These are phyloP conservation scores for Bathynomus jamesi DNA, from an alignment of 1,140 invertebrate genomes.

Conservation along the genomic window DNA sequence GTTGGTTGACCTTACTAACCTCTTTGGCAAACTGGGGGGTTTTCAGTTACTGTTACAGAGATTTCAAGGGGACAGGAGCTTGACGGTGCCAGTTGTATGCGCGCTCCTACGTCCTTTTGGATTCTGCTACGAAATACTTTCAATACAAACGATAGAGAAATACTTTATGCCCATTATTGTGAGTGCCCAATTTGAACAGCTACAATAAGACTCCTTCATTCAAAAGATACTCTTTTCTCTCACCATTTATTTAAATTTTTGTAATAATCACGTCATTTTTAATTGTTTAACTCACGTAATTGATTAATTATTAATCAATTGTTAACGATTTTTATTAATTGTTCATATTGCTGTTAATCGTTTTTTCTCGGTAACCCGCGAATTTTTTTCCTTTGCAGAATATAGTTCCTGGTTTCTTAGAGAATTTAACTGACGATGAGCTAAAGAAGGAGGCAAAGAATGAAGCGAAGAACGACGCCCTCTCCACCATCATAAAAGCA, in stretches of 20 bases:
- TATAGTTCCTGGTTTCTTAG: slow-evolving; percentile 80
- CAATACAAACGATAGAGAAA: slow-evolving; percentile 78
- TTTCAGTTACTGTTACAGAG: slow-evolving; percentile 80
- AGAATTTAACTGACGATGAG: slow-evolving; percentile 94
- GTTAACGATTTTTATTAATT: no score
- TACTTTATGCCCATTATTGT: slow-evolving; percentile 89
- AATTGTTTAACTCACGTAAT: no score
- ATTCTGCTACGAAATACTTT: slow-evolving; percentile 82
- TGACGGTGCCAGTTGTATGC: slow-evolving; percentile 71
- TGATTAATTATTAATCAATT: no score
- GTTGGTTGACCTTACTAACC: slow-evolving; percentile 92
- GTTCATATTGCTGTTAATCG: no score
- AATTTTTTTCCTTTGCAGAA: slow-evolving; percentile 54
- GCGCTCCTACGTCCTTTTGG: slow-evolving; percentile 84
- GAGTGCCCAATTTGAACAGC: no score
- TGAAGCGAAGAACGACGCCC: slow-evolving; percentile 86
- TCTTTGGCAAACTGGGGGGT: slow-evolving; percentile 79
- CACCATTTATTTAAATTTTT: no score
- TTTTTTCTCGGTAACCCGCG: no score
- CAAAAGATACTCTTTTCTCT: no score
- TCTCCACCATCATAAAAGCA: slow-evolving; percentile 80
- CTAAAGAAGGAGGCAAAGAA: slow-evolving; percentile 93
- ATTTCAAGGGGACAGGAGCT: slow-evolving; percentile 64
- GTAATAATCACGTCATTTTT: no score
- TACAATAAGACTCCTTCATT: no score